Base-by-base conservation (phyloP, 2,797 vertebrate species). In the Arnoldichthys spilopterus region DNA sequence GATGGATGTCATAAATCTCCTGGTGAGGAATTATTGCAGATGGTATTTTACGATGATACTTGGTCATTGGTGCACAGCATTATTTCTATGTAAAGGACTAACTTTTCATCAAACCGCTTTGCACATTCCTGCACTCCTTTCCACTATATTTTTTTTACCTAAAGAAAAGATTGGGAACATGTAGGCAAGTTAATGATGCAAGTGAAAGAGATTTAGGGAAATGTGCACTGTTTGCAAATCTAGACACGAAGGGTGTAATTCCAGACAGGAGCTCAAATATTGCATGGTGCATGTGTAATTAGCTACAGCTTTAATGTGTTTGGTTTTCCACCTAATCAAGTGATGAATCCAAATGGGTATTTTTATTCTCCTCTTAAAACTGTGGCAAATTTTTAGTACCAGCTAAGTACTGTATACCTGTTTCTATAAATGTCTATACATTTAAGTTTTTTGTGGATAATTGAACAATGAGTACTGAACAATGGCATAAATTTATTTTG, bases 1-100 rank as follows among this genome's bases (percentile, higher is more conserved):
- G 49, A 70, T 51, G 68, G 77, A 72, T 78, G 5, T 43, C 66
- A 75, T 77, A 68, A 75, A 76, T 61, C 37, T 22, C 49, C 24
- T 37, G 37, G 53, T 62, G 34, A 59, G 79, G 80, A 83, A 89
- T 82, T 80, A 83, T 77, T 63, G 73, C 79, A 47, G 77, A 34
- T 82, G 82, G 72, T 77, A 83, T 86, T 84, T 85, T 83, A 79
- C 58, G 0, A 28, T 16, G 28, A 66, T 49, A 74, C 87, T 78
- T 83, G 83, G 58, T 84, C 84, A 76, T 70, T 86, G 81, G 78
- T 70, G 76, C 72, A 43, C 66, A 76, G 81, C 81, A 74, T 83
- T 83, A 81, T 83, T 77, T 63, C 63, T 13, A 1, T 24, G 74
- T 37, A 73, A 77, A 78, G 75, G 72, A 66, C 37, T 37, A 30